Evolutionary conservation across 2,113 vertebrate genomes (phyloP).

Genomic region (Muntiacus muntjak): DNA sequence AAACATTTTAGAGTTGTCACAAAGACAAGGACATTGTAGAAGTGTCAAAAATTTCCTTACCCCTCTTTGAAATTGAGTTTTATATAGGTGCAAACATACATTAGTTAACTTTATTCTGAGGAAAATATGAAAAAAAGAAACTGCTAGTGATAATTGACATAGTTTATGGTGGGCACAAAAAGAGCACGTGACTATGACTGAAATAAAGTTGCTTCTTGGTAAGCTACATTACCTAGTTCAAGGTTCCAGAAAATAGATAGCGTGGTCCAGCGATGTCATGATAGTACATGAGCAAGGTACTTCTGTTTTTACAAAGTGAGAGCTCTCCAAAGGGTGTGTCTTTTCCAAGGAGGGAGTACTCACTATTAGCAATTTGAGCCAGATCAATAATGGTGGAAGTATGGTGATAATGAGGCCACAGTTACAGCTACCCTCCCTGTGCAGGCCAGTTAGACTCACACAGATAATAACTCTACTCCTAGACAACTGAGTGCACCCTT

Average conservation of each 20-base stretch:
- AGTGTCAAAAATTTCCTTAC: neutral
- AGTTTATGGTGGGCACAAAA: neutral
- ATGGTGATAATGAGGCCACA: neutral
- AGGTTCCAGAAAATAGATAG: neutral
- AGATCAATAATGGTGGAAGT: neutral
- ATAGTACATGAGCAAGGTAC: neutral
- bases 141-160: neutral
- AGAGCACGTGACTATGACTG: neutral
- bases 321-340: neutral
- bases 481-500: neutral
- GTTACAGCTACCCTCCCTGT: neutral
- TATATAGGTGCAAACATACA: neutral
- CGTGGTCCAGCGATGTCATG: neutral
- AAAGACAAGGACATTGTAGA: neutral
- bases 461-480: neutral
- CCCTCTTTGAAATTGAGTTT: constrained; percentile 13
- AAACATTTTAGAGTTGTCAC: constrained; percentile 33
- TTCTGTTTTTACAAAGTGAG: neutral
- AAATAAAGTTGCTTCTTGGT: neutral
- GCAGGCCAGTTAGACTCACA: neutral
- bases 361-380: neutral
- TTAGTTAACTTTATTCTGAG: neutral
- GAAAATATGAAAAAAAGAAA: neutral
- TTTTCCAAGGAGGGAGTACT: neutral
- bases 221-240: neutral